Percentiles rank a stretch among this genome's conserved stretches.
These are phyloP conservation scores for Drosophila emarginata DNA, from an alignment of 2,888 invertebrate genomes.

Conservation along the genomic window DNA sequence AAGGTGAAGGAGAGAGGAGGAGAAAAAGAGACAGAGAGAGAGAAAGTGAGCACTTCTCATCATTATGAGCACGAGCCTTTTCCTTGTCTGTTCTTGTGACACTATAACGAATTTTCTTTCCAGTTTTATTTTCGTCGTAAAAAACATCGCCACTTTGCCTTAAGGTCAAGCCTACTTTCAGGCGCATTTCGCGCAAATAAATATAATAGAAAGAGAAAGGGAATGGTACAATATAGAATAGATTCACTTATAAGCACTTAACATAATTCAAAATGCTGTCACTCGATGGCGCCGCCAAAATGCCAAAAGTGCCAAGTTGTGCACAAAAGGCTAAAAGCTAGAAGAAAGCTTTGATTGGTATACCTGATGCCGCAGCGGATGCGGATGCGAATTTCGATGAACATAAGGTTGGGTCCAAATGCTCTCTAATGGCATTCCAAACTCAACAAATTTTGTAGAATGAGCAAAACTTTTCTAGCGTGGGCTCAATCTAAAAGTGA, in stretches of 20 bases:
- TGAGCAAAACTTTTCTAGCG: not conserved
- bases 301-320: slow-evolving; percentile 8
- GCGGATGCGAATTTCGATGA: not conserved
- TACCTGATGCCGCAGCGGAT: not conserved
- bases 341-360: not conserved
- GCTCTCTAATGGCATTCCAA: not conserved
- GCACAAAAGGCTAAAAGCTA: slow-evolving; percentile 15
- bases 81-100: slow-evolving; percentile 37
- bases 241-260: slow-evolving; percentile 51
- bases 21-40: slow-evolving; percentile 15
- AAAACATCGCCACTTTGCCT: slow-evolving; percentile 33
- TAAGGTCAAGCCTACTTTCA: slow-evolving; percentile 67
- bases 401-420: not conserved
- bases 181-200: slow-evolving; percentile 61
- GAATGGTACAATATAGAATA: slow-evolving; percentile 1
- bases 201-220: slow-evolving; percentile 21
- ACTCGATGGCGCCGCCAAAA: slow-evolving; percentile 49
- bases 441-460: not conserved
- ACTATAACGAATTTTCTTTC: slow-evolving; percentile 55
- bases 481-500: not conserved
- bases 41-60: slow-evolving; percentile 39
- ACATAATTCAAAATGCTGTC: slow-evolving; percentile 61
- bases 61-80: slow-evolving; percentile 60
- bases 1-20: not conserved
- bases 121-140: slow-evolving; percentile 16